Conservation (phyloP, 1,140 invertebrate species). For the Bombus superbus region DNA sequence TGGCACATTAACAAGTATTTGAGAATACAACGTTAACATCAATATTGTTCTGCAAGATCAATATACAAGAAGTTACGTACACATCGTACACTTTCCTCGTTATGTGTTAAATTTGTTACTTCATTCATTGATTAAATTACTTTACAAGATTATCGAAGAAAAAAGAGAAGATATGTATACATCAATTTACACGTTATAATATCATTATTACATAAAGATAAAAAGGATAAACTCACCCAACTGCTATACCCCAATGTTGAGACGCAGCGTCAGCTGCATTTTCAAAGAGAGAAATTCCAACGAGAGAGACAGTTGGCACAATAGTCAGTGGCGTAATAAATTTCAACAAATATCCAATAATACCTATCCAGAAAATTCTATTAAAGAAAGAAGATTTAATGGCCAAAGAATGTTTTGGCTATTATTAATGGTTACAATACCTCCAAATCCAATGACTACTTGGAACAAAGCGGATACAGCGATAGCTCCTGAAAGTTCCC, state of each 20-base stretch:
- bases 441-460: slow-evolving; percentile 88
- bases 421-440: slow-evolving; percentile 64
- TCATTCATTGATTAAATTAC: not conserved
- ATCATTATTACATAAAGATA: not conserved
- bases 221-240: slow-evolving; percentile 82
- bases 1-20: slow-evolving; percentile 88
- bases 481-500: slow-evolving; percentile 93
- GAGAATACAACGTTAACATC: slow-evolving; percentile 91
- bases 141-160: not conserved
- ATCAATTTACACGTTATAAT: not conserved
- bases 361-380: slow-evolving; percentile 79
- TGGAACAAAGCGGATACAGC: slow-evolving; percentile 92
- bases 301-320: slow-evolving; percentile 90
- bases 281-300: slow-evolving; percentile 91
- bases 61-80: not conserved
- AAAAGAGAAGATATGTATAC: too few species aligned
- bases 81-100: not conserved
- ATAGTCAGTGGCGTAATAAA: slow-evolving; percentile 92
- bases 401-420: not conserved
- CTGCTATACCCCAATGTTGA: slow-evolving; percentile 91
- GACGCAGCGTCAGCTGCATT: slow-evolving; percentile 90
- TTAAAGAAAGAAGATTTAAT: not conserved
- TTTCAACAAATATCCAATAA: slow-evolving; percentile 88
- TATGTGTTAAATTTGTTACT: not conserved
- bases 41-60: slow-evolving; percentile 88